These are phyloP conservation scores for Drosophila atroscutellata DNA, from an alignment of 2,888 invertebrate genomes.

Conservation along the genomic window DNA sequence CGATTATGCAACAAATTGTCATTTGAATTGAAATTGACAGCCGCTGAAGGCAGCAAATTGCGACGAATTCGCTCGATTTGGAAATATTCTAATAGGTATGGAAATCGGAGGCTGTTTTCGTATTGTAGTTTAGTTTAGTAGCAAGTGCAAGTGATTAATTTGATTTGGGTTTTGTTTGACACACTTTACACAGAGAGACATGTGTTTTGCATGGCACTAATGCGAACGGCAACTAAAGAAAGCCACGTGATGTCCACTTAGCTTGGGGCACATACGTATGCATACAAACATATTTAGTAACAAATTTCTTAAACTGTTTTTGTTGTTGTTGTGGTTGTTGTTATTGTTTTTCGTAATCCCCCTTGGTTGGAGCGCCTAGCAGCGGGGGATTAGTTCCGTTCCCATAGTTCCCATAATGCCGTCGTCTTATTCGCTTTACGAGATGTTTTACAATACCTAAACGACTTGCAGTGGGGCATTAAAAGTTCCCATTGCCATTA, in stretches of 20 bases:
- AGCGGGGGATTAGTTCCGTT: constrained; percentile 72
- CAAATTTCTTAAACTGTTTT: constrained; percentile 62
- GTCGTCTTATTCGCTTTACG: constrained; percentile 64
- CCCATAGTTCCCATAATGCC: constrained; percentile 67
- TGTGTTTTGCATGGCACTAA: constrained; percentile 9
- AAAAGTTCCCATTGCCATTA: constrained; percentile 63
- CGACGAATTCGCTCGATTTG: constrained; percentile 42
- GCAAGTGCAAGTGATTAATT: constrained; percentile 67
- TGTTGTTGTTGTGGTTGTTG: background rate
- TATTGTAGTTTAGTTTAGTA: background rate
- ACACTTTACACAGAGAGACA: constrained; percentile 48
- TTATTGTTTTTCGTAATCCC: constrained; percentile 38
- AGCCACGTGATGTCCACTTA: constrained; percentile 38
- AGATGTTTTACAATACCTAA: constrained; percentile 75
- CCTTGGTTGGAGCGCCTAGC: constrained; percentile 37
- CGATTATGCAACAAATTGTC: constrained; percentile 80
- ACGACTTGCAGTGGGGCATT: constrained; percentile 65
- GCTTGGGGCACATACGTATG: constrained; percentile 2
- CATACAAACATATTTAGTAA: constrained; percentile 25
- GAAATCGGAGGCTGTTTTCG: constrained; percentile 9
- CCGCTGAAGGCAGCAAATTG: constrained; percentile 46
- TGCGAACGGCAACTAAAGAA: constrained; percentile 5
- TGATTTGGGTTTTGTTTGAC: constrained; percentile 55
- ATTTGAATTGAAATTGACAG: constrained; percentile 78
- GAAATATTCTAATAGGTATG: background rate